Base-by-base conservation (phyloP, 1,140 invertebrate genomes). In the Ostrea denselamellosa region DNA sequence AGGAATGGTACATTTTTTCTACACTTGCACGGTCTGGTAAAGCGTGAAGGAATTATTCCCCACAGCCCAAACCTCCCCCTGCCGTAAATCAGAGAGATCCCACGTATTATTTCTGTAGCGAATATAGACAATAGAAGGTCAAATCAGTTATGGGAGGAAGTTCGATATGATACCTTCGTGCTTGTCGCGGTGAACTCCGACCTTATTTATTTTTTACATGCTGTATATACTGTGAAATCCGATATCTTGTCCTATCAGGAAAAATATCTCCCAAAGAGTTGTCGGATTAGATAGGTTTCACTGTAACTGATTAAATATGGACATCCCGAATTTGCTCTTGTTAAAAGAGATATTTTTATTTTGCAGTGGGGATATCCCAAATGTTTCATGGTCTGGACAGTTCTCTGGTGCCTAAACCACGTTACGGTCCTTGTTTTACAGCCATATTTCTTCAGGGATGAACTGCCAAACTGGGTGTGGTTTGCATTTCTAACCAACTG, bases 401-500 rank as follows among this genome's bases (percentile, higher is more conserved):
- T 53, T 28, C 19, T 22, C 8, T 83, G 82, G 82, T 22, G 22
- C 19, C 44, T 54, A n/a, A 8, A 53, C 7, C 82, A 83, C 44
- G 82, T 83, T 8, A 54, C 22, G 5, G 82, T 83, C 17, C 82
- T 83, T 0, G 82, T 5, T 19, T n/a, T 83, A 4, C 82, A 83
- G 22, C 82, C 82, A 0, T 83, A 53, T 25, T 83, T 83, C 82
- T 54, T 83, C n/a, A 34, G 22, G 51, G 44, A 83, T 5, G 52
- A 22, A 10, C 82, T 83, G 17, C 82, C 82, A 1, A 83, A 83
- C 52, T 54, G 44, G 44, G 28, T 9, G 10, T 83, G 82, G 82
- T 83, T 83, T 12, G 2, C 25, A 7, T 54, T 83, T 19, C 44
- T 83, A 5, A 53, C 82, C 51, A 83, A 83, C 51, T 83, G 82